Evolutionary conservation across 1,140 invertebrate species (phyloP).

Genomic region (Drosophila miranda): DNA sequence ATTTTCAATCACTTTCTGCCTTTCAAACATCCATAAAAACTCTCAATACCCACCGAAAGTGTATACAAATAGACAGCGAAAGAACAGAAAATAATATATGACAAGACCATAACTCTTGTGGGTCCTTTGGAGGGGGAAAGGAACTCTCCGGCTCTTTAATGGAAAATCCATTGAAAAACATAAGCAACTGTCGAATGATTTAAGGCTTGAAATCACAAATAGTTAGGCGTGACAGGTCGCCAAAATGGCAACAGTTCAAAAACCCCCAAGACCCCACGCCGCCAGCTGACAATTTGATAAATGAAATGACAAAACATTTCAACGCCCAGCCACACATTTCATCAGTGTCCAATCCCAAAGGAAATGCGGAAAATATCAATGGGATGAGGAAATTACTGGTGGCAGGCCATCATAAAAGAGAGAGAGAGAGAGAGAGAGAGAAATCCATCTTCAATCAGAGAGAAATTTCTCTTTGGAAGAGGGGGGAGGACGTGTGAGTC

Average conservation of each 20-base stretch:
- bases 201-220: slow-evolving; percentile 60
- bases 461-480: neutral
- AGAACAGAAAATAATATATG: slow-evolving; percentile 62
- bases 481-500: neutral
- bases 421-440: neutral
- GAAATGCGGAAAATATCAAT: slow-evolving; percentile 36
- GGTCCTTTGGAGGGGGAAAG: neutral
- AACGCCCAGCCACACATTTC: slow-evolving; percentile 37
- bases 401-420: slow-evolving; percentile 26
- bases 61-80: neutral
- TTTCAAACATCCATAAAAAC: too few relatives aligned
- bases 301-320: slow-evolving; percentile 63
- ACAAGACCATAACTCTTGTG: slow-evolving; percentile 49
- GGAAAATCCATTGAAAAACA: slow-evolving; percentile 69
- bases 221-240: slow-evolving; percentile 50
- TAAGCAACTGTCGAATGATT: slow-evolving; percentile 74
- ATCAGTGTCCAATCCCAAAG: slow-evolving; percentile 12
- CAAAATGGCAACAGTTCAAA: slow-evolving; percentile 21
- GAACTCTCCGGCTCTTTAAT: slow-evolving; percentile 34
- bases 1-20: neutral
- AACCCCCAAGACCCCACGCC: neutral
- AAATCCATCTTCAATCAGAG: too few relatives aligned
- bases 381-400: slow-evolving; percentile 27
- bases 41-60: too few relatives aligned
- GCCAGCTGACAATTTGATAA: slow-evolving; percentile 59